A percentile compares a stretch with the other conserved stretches of the same genome.
Conservation (phyloP, 2,888 invertebrate genomes). For the Orthosia gothica region DNA sequence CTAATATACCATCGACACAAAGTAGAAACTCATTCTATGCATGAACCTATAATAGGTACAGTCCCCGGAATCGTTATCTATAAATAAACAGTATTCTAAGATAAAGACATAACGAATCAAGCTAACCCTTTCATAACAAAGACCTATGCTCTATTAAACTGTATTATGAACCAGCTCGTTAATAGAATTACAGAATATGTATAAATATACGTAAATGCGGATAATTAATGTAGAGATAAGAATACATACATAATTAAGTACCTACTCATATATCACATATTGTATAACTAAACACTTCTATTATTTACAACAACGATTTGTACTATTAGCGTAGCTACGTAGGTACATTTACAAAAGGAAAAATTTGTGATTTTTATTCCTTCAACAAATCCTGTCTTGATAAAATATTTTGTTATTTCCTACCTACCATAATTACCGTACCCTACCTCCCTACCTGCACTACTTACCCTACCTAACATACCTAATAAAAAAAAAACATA, state of each 20-base stretch:
- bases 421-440: no score
- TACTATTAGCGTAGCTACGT: neutral
- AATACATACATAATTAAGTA: constrained; percentile 14
- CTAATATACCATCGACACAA: no score
- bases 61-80: neutral
- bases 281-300: neutral
- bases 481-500: no score
- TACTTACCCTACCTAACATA: no score
- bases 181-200: constrained; percentile 2
- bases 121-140: neutral
- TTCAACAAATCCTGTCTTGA: neutral
- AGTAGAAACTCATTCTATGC: no score
- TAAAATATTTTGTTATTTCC: constrained; percentile 8
- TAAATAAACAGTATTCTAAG: constrained; percentile 22
- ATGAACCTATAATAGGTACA: neutral
- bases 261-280: neutral
- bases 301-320: constrained; percentile 9
- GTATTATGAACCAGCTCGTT: constrained; percentile 1
- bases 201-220: constrained; percentile 9
- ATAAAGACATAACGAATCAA: neutral
- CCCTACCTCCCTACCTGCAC: no score
- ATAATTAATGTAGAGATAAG: constrained; percentile 23
- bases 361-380: neutral
- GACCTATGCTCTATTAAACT: neutral
- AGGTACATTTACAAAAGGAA: neutral